Conservation (phyloP, 2,888 invertebrate genomes). For the Elmis aenea region DNA sequence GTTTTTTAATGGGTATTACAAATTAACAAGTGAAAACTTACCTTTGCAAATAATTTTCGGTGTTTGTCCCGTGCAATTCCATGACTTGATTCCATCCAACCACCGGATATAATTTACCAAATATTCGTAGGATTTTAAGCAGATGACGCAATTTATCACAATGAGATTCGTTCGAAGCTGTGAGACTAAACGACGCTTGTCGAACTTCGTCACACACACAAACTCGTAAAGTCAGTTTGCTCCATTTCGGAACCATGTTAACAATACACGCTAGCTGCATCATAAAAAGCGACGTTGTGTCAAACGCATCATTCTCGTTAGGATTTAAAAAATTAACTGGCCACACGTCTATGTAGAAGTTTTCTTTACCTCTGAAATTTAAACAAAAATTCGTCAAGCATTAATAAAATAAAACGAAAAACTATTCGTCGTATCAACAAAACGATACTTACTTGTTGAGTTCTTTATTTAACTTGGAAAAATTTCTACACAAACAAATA, state of each 20-base stretch:
- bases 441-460: slow-evolving; percentile 60
- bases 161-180: slow-evolving; percentile 17
- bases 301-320: slow-evolving; percentile 73
- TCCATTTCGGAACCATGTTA: slow-evolving; percentile 87
- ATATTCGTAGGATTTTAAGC: slow-evolving; percentile 79
- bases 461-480: slow-evolving; percentile 74
- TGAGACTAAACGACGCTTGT: slow-evolving; percentile 36
- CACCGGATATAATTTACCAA: slow-evolving; percentile 72
- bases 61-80: slow-evolving; percentile 32
- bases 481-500: slow-evolving; percentile 88
- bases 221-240: slow-evolving; percentile 76
- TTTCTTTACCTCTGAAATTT: slow-evolving; percentile 52
- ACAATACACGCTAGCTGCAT: slow-evolving; percentile 95
- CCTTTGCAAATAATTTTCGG: slow-evolving; percentile 37
- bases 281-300: slow-evolving; percentile 89
- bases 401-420: not conserved
- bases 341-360: slow-evolving; percentile 94
- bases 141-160: slow-evolving; percentile 58
- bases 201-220: slow-evolving; percentile 66
- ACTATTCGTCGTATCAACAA: too few relatives aligned
- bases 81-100: slow-evolving; percentile 42
- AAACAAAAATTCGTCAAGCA: too few relatives aligned
- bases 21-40: slow-evolving; percentile 20
- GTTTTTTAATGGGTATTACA: too few relatives aligned
- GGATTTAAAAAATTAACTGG: slow-evolving; percentile 87